These are phyloP conservation scores for Whitmania pigra DNA, from an alignment of 1,140 invertebrate genomes.

Conservation along the genomic window DNA sequence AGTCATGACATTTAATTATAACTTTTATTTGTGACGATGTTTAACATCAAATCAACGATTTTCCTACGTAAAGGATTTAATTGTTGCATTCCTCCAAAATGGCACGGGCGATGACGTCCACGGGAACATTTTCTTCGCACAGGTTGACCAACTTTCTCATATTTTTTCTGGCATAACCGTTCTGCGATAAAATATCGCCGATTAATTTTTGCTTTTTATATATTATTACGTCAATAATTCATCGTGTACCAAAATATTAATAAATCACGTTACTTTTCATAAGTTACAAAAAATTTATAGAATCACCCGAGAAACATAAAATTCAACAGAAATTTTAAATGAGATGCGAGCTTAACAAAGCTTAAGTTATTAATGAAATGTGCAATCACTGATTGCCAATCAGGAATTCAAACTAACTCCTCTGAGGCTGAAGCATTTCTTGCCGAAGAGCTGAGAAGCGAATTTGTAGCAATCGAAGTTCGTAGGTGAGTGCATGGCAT, in stretches of 20 bases:
- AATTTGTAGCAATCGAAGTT: no score
- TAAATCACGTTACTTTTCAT: not conserved
- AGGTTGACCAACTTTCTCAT: conserved; percentile 9
- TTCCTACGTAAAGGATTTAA: not conserved
- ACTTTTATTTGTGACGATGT: no score
- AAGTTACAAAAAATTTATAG: not conserved
- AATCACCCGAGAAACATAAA: not conserved
- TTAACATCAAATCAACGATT: no score
- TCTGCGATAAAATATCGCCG: not conserved
- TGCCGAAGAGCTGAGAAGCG: no score
- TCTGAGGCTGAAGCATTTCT: no score
- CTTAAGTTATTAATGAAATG: no score
- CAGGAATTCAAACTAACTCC: no score
- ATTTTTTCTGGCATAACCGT: not conserved
- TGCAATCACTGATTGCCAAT: no score
- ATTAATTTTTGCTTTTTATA: not conserved
- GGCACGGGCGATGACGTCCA: not conserved
- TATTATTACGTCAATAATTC: conserved; percentile 4
- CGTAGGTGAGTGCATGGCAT: no score
- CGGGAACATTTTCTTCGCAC: conserved; percentile 13
- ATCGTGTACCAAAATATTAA: not conserved
- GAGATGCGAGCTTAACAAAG: no score
- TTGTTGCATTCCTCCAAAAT: conserved; percentile 5
- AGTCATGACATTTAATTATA: no score
- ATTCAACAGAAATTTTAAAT: not conserved